Base-by-base conservation (phyloP, 23 tunicate species). In the Pegea sp. region DNA sequence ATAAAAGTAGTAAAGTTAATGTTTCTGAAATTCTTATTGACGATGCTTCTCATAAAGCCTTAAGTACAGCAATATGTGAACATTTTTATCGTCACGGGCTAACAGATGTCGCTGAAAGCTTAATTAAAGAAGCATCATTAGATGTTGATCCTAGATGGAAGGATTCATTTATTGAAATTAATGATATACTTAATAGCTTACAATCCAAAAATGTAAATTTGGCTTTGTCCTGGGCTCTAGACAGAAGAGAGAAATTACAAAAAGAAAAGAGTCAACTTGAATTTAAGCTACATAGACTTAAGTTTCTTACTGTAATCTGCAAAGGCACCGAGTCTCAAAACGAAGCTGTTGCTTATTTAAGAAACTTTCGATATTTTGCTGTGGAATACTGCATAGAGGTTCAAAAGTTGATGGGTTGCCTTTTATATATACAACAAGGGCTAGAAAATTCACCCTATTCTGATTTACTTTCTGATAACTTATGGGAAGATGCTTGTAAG, bases 351-450 rank as follows among this genome's bases (percentile, higher is more conserved):
- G 52, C 28, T 16, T 84, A 84, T 58, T 42, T 84, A 18, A 56
- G 61, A 52, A 62, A 67, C 30, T 84, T 84, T 42, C 84, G 68
- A 44, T 31, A 46, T 28, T 84, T 67, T 68, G 71, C 70, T 19
- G 33, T 49, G n/a, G 71, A 48, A 8, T 69, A 74, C 59, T 64
- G 72, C 58, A 58, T 58, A 23, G 76, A 84, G 42, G 65, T 84
- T 29, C 95, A 84, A 52, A 64, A 65, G 56, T 38, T 84, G 0
- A 84, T 84, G 95, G 95, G 95, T 42, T 60, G 84, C 49, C 65
- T 84, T 55, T 28, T 74, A 31, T 84, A 67, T 42, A 16, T 73
- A 33, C 67, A 44, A 42, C 84, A 67, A n/a, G 95, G 76, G 18
- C 53, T 84, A 24, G 46, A 43, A 29, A 52, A 62, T 6, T 84